Evolutionary conservation across 2,113 vertebrate genomes (phyloP).

Genomic region (Uria lomvia): DNA sequence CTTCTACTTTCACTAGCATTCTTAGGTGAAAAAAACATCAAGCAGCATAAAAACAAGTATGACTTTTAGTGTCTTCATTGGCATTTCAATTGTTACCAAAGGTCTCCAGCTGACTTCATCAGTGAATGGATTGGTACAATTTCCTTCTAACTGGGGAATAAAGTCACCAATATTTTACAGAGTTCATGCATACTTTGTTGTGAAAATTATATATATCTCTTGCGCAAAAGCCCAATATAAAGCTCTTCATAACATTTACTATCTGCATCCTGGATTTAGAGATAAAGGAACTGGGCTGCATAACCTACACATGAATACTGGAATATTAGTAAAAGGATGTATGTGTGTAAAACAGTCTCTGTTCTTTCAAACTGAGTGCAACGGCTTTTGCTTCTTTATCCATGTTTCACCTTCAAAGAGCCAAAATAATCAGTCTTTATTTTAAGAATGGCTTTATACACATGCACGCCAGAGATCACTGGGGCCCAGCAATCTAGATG

Average conservation of each 20-base stretch:
- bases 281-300: not conserved
- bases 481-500: too few species aligned
- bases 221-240: not conserved
- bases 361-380: not conserved
- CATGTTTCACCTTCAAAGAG: not conserved
- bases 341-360: not conserved
- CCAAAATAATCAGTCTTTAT: not conserved
- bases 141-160: not conserved
- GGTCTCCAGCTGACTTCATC: not conserved
- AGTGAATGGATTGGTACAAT: not conserved
- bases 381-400: not conserved
- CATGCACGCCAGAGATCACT: rapidly evolving
- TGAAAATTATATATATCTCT: not conserved
- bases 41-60: rapidly evolving
- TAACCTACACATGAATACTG: not conserved
- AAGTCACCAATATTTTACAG: not conserved
- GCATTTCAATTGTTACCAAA: not conserved
- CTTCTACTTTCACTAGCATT: not conserved
- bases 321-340: not conserved
- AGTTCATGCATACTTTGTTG: not conserved
- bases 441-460: not conserved
- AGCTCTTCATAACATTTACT: not conserved
- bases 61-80: not conserved
- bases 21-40: not conserved
- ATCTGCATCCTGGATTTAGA: not conserved